Evolutionary conservation across 1,140 invertebrate genomes (phyloP).

Genomic region (Sipha flava): DNA sequence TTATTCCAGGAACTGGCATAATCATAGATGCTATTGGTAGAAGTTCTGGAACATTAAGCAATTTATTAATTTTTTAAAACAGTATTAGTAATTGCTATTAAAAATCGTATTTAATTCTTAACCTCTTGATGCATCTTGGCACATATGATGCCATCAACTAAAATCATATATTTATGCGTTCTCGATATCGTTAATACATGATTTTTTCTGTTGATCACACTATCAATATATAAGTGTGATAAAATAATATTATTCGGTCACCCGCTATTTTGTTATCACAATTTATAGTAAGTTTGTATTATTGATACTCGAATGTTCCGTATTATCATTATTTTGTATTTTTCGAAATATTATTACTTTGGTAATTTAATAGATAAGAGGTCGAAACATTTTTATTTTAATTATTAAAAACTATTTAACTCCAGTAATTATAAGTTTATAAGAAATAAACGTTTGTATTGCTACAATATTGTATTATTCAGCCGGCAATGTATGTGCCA

Average conservation of each 20-base stretch:
- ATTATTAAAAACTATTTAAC: background rate
- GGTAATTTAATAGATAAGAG: background rate
- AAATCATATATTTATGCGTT: background rate
- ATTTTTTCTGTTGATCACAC: background rate
- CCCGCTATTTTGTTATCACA: background rate
- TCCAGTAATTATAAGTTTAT: background rate
- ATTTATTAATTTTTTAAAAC: too few species aligned
- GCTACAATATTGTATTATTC: background rate
- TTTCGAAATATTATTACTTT: background rate
- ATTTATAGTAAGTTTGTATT: background rate
- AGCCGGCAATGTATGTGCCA: background rate
- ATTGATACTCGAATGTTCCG: background rate
- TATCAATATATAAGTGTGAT: background rate
- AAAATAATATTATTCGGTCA: background rate
- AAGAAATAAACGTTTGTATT: background rate
- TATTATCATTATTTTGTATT: background rate
- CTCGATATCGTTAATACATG: background rate
- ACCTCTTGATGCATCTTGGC: background rate
- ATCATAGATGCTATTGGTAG: too few species aligned
- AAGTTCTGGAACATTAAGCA: too few species aligned
- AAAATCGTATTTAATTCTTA: too few species aligned
- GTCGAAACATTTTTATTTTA: background rate
- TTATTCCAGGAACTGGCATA: too few species aligned
- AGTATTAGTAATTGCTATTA: too few species aligned
- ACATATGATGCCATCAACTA: background rate